Base-by-base conservation (phyloP, 2,113 vertebrate species). In the Siphamia tubifer region DNA sequence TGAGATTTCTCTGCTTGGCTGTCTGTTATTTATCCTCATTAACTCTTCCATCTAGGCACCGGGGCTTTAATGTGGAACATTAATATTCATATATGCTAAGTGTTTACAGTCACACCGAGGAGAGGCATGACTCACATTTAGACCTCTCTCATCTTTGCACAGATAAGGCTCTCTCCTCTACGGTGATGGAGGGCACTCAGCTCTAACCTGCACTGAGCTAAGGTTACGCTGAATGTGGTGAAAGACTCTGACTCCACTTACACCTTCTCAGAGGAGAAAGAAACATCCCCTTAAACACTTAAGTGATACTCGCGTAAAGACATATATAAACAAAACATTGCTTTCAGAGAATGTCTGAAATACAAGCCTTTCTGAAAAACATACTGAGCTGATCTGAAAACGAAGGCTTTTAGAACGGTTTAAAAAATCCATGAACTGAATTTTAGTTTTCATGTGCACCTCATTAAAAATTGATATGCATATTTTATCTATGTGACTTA, bases 1-100 rank as follows among this genome's bases (percentile, higher is more conserved):
- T 79, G 82, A 74, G 85, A 84, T 90, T 87, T 89, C 54, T 53
- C 69, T 81, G 81, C 53, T 70, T 52, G 82, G 69, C 79, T 78
- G 86, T 91, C 87, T 88, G 80, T 86, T 89, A 91, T 93, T 88
- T 88, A 89, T 92, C 88, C 91, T 92, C 91, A 93, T 93, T 92
- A 91, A 90, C 77, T 82, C 77, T 83, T 90, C 81, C 74, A 84
- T 89, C 84, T 85, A 28, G 77, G 77, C 82, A 77, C 66, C 51
- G 27, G 63, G 54, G 72, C 76, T 89, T 88, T 91, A 89, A 88
- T 88, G 85, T 82, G 64, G 58, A 78, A 53, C 79, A 91, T 93
- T 91, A 91, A 92, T 92, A 91, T 92, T 92, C 90, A 93, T 92
- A 89, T 88, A 80, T 89, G 83, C 84, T 89, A 86, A 83, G 83